Percentiles rank a stretch among this genome's conserved stretches.
Conservation (phyloP, 2,113 vertebrate species). For the Otolemur garnettii region DNA sequence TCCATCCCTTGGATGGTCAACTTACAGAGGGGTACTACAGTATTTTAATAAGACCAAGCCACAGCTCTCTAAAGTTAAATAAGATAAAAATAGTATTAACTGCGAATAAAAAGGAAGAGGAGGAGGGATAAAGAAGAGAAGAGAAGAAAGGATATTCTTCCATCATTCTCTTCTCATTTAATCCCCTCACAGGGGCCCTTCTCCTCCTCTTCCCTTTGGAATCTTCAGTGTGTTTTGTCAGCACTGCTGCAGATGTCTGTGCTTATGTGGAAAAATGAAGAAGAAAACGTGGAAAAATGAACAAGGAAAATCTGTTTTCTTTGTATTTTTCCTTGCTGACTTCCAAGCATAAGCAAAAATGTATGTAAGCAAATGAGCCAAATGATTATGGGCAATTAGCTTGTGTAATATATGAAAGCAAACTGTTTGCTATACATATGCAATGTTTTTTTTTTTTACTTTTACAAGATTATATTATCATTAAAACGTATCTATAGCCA, state of each 20-base stretch:
- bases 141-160: background rate
- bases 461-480: slow-evolving; percentile 71
- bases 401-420: slow-evolving; percentile 73
- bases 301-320: slow-evolving; percentile 47
- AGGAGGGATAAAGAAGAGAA: background rate
- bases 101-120: background rate
- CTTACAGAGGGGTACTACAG: too few relatives aligned
- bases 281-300: slow-evolving; percentile 66
- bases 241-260: background rate
- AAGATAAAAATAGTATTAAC: background rate
- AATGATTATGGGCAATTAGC: slow-evolving; percentile 81
- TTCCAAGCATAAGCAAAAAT: slow-evolving; percentile 58
- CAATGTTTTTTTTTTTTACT: background rate
- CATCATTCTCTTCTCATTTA: background rate
- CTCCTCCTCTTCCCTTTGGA: background rate
- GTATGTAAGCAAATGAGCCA: slow-evolving; percentile 73
- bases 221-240: background rate
- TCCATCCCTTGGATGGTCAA: too few relatives aligned
- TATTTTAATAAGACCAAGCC: background rate
- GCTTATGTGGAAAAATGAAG: slow-evolving; percentile 59
- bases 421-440: slow-evolving; percentile 75
- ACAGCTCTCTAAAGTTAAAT: background rate
- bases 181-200: too few relatives aligned
- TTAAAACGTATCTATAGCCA: slow-evolving; percentile 72
- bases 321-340: slow-evolving; percentile 72